A percentile compares a stretch with the other conserved stretches of the same genome.
Conservation (phyloP, 2,113 vertebrate genomes). For the Proteles cristata region DNA sequence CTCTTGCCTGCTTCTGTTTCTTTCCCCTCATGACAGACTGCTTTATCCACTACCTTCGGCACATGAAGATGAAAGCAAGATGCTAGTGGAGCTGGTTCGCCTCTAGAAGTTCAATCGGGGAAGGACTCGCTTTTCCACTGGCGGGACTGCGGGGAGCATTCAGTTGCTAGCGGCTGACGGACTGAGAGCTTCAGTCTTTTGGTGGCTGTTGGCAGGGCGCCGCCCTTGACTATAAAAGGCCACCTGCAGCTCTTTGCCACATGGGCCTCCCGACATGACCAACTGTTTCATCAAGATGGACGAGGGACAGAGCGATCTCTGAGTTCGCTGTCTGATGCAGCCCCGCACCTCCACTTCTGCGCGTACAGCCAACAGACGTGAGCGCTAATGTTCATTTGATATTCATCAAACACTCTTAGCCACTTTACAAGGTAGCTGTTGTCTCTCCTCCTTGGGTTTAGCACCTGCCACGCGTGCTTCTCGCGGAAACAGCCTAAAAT, state of each 20-base stretch:
- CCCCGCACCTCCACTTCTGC: background rate
- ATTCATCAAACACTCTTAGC: no score
- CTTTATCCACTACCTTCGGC: fast-evolving
- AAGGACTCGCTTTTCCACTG: background rate
- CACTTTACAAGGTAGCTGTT: background rate
- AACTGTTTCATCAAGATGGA: background rate
- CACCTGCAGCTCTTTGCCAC: background rate
- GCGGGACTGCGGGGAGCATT: background rate
- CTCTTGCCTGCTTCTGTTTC: no score
- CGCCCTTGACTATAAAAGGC: background rate
- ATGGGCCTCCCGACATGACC: background rate
- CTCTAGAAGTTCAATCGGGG: background rate
- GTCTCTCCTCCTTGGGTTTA: background rate
- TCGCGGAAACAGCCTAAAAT: background rate
- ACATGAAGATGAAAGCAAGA: background rate
- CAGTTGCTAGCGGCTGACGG: background rate
- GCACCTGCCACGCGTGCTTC: background rate
- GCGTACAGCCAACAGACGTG: background rate
- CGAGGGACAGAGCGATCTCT: background rate
- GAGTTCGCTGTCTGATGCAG: background rate
- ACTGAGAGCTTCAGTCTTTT: background rate
- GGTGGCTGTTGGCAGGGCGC: background rate
- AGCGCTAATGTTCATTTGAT: background rate
- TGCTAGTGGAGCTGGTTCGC: background rate
- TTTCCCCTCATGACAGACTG: fast-evolving